Evolutionary conservation across 2,113 vertebrate genomes (phyloP).

Genomic region (Kryptolebias marmoratus): DNA sequence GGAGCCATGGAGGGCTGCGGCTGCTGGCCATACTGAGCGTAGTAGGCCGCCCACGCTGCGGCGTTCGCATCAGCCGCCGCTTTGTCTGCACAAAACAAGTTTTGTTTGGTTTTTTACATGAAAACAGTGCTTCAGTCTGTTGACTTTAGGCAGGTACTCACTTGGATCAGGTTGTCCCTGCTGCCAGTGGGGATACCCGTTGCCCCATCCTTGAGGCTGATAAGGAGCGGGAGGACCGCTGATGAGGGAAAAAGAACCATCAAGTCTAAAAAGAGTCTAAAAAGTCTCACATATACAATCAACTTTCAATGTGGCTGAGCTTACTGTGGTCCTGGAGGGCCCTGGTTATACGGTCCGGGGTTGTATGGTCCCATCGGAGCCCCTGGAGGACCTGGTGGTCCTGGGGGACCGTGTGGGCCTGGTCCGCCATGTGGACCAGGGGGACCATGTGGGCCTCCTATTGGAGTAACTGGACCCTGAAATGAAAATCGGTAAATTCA

Average conservation of each 20-base stretch:
- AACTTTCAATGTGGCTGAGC: slow-evolving; percentile 47
- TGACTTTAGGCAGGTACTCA: slow-evolving; percentile 68
- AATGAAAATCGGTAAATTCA: slow-evolving; percentile 3
- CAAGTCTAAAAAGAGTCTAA: background rate
- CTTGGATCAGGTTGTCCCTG: slow-evolving; percentile 96
- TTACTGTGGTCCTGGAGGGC: slow-evolving; percentile 97
- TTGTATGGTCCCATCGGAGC: slow-evolving; percentile 98
- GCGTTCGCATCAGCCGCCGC: slow-evolving; percentile 97
- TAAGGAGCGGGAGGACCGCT: slow-evolving; percentile 97
- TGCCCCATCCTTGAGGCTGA: slow-evolving; percentile 97
- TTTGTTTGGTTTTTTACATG: background rate
- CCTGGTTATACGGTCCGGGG: slow-evolving; percentile 95
- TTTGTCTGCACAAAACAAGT: slow-evolving; percentile 83
- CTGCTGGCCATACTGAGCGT: slow-evolving; percentile 97
- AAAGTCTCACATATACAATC: fast-evolving
- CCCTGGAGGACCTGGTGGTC: slow-evolving; percentile 89
- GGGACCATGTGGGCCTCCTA: slow-evolving; percentile 93
- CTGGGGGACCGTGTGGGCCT: slow-evolving; percentile 92
- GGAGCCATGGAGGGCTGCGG: slow-evolving; percentile 94
- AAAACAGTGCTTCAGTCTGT: no score
- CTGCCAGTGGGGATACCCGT: slow-evolving; percentile 97
- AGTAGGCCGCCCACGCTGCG: slow-evolving; percentile 98
- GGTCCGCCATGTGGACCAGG: slow-evolving; percentile 97
- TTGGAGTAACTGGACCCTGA: slow-evolving; percentile 94
- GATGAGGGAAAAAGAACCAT: slow-evolving; percentile 25